Conservation (phyloP, 2,797 vertebrate genomes). For the Enteromius fasciolatus region DNA sequence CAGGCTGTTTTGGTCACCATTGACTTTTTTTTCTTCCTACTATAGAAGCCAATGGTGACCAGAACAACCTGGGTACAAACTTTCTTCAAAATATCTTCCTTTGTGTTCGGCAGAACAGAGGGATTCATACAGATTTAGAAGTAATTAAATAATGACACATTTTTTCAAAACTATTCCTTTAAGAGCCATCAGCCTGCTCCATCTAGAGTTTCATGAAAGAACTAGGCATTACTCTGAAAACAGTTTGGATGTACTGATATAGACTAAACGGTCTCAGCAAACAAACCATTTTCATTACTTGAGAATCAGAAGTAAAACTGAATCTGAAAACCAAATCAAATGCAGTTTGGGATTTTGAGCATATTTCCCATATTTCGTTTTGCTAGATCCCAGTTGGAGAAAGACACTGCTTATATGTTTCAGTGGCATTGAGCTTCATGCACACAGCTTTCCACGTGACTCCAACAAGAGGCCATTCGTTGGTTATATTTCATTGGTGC, state of each 20-base stretch:
- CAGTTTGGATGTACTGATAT: neutral
- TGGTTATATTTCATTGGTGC: constrained; percentile 63
- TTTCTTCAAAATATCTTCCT: no score
- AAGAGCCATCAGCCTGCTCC: neutral
- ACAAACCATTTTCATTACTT: neutral
- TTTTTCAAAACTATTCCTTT: neutral
- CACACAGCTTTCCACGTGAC: constrained; percentile 51
- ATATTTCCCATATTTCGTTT: neutral
- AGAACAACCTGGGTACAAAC: no score
- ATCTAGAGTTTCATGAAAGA: neutral
- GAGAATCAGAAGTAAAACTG: neutral
- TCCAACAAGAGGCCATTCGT: constrained; percentile 53
- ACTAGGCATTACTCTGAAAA: neutral
- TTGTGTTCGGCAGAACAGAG: no score
- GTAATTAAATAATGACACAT: no score
- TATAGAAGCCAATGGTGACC: no score
- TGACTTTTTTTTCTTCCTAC: no score
- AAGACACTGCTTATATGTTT: constrained; percentile 8
- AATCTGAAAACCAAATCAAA: neutral
- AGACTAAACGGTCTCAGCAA: neutral
- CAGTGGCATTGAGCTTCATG: constrained; percentile 5
- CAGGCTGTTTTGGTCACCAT: no score
- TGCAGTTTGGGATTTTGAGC: neutral
- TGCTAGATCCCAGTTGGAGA: neutral
- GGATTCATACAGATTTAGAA: no score